Evolutionary conservation across 2,113 vertebrate species (phyloP).

Genomic region (Xiphorhynchus elegans): DNA sequence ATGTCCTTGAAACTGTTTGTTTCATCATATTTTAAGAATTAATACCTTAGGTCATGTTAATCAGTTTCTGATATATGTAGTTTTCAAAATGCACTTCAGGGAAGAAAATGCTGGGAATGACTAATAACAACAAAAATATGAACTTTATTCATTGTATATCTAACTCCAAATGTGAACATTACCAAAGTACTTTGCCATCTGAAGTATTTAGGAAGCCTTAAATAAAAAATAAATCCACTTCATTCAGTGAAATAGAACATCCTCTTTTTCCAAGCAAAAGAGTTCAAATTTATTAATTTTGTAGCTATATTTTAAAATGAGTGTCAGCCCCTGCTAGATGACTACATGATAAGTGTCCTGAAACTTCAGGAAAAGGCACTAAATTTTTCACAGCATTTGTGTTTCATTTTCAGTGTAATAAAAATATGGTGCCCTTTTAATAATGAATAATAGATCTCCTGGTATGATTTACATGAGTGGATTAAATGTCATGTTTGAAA

Average conservation of each 20-base stretch:
- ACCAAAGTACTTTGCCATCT: constrained; percentile 54
- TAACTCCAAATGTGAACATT: constrained; percentile 43
- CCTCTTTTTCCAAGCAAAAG: constrained; percentile 66
- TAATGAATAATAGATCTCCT: constrained; percentile 90
- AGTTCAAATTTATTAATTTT: constrained; percentile 77
- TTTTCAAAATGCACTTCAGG: constrained; percentile 78
- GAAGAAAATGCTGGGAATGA: constrained; percentile 70
- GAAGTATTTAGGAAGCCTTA: constrained; percentile 75
- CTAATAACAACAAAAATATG: constrained; percentile 77
- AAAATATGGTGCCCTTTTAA: constrained; percentile 89
- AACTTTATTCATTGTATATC: constrained; percentile 69
- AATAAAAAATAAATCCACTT: constrained; percentile 77
- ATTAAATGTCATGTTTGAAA: constrained; percentile 95
- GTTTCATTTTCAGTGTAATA: constrained; percentile 89
- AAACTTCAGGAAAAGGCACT: constrained; percentile 80
- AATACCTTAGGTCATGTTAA: constrained; percentile 81
- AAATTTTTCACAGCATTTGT: constrained; percentile 89
- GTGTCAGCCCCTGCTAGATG: constrained; percentile 52
- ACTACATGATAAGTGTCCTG: constrained; percentile 77
- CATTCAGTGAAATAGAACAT: constrained; percentile 64
- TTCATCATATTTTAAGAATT: constrained; percentile 79
- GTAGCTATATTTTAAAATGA: constrained; percentile 78
- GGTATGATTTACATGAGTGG: constrained; percentile 91
- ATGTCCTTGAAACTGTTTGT: constrained; percentile 71
- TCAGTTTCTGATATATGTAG: constrained; percentile 81